phyloP scores from a whole-genome alignment of 1,140 invertebrate species.

The Dreissena rostriformis region DNA sequence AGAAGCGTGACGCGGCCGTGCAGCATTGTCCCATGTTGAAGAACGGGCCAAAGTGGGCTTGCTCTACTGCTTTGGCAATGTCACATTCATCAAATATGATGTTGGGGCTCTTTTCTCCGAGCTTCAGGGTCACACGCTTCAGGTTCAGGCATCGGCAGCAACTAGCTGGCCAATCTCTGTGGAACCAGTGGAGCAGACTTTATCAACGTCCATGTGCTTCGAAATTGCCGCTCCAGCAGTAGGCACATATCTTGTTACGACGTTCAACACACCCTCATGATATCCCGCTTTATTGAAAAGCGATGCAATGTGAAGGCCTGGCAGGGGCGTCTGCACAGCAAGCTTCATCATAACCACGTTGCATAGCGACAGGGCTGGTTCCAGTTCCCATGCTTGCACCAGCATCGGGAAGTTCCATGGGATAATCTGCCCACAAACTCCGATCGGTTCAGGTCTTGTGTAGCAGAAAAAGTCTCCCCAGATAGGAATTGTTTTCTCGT shows the following conservation, averaged over 20 bases:
- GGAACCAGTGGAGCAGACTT: constrained; percentile 93
- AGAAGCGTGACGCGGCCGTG: constrained; percentile 94
- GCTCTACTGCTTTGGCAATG: constrained; percentile 91
- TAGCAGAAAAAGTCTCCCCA: constrained; percentile 73
- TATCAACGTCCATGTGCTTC: constrained; percentile 89
- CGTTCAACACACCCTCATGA: constrained; percentile 92
- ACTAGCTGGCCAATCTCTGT: constrained; percentile 88
- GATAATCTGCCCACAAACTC: constrained; percentile 64
- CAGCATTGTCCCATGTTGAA: constrained; percentile 95
- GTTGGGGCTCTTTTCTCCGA: constrained; percentile 95
- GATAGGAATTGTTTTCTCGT: constrained; percentile 93
- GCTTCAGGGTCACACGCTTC: constrained; percentile 86
- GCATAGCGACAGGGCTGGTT: constrained; percentile 84
- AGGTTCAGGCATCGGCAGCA: constrained; percentile 90
- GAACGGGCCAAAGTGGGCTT: constrained; percentile 91
- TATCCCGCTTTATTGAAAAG: constrained; percentile 87
- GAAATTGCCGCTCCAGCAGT: constrained; percentile 83
- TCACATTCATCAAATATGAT: constrained; percentile 93
- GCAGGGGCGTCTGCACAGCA: constrained; percentile 84
- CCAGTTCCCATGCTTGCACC: constrained; percentile 84
- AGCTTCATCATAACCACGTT: constrained; percentile 86
- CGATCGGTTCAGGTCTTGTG: constrained; percentile 65
- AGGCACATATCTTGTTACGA: constrained; percentile 87
- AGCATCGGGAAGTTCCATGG: constrained; percentile 84
- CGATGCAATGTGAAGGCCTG: constrained; percentile 72